phyloP scores from a whole-genome alignment of 2,113 vertebrate genomes.

The Coryphaenoides rupestris region DNA sequence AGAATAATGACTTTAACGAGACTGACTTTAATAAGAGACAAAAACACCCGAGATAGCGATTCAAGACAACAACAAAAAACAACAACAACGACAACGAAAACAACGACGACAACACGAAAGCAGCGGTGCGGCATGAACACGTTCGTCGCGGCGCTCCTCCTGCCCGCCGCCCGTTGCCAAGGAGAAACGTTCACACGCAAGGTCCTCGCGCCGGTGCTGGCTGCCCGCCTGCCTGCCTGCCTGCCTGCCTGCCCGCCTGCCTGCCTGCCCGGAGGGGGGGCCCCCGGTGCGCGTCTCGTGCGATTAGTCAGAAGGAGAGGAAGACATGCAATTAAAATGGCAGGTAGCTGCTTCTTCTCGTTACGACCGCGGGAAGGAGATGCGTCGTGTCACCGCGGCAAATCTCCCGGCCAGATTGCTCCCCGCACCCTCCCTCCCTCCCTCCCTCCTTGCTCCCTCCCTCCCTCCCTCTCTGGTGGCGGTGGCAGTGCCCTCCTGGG shows the following conservation, averaged over 20 bases:
- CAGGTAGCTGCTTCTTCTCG: conserved; percentile 71
- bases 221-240: conserved; percentile 52
- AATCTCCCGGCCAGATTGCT: no score
- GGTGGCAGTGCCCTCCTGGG: no score
- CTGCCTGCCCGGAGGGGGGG: conserved; percentile 56
- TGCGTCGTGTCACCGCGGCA: conserved; percentile 43
- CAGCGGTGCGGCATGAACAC: no score
- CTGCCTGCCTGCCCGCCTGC: conserved; percentile 57
- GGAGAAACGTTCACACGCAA: conserved; percentile 55
- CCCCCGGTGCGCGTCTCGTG: conserved; percentile 44
- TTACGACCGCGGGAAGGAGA: conserved; percentile 55
- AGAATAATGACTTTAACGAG: no score
- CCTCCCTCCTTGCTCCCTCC: neutral
- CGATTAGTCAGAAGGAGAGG: conserved; percentile 67
- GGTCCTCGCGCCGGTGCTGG: conserved; percentile 63
- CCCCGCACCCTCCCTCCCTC: neutral
- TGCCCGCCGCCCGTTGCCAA: conserved; percentile 43
- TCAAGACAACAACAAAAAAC: neutral
- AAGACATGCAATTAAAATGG: conserved; percentile 72
- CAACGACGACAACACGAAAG: no score
- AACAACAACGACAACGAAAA: conserved; percentile 13
- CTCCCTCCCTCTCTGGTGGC: neutral
- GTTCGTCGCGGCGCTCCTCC: no score
- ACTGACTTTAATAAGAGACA: no score
- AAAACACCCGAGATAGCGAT: no score